These are phyloP conservation scores for Fistularia commersonii DNA, from an alignment of 2,797 vertebrate species.

Conservation along the genomic window DNA sequence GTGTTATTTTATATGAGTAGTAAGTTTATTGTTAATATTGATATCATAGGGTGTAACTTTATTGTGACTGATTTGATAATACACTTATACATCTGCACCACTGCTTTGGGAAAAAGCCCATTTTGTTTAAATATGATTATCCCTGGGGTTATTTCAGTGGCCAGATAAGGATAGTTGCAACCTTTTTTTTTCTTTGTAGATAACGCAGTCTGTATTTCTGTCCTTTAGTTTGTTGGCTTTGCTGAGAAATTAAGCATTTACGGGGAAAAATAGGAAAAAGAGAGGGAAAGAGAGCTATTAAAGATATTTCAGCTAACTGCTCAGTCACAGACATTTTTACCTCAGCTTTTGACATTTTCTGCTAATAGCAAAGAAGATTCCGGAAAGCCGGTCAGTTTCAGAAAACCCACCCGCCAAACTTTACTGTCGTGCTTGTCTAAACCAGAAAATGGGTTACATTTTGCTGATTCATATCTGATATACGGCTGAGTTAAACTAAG, in stretches of 20 bases:
- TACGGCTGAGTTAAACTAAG: conserved; percentile 52
- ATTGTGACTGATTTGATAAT: conserved; percentile 63
- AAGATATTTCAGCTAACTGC: conserved; percentile 50
- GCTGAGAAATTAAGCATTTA: conserved; percentile 52
- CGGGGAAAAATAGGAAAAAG: conserved; percentile 65
- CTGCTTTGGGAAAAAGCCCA: conserved; percentile 59
- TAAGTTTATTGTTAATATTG: conserved; percentile 56
- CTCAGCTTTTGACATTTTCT: conserved; percentile 65
- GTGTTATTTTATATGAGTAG: conserved; percentile 71
- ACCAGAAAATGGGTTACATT: conserved; percentile 28
- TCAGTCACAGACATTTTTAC: conserved; percentile 60
- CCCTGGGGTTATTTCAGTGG: conserved; percentile 34
- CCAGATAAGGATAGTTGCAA: conserved; percentile 48
- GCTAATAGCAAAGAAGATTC: conserved; percentile 56
- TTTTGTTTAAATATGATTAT: conserved; percentile 39
- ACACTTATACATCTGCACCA: conserved; percentile 65
- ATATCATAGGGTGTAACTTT: conserved; percentile 64
- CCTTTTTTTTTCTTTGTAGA: conserved; percentile 41
- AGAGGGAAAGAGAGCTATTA: conserved; percentile 69
- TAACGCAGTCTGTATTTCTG: conserved; percentile 44
- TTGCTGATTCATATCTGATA: conserved; percentile 44
- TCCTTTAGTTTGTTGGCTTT: conserved; percentile 38
- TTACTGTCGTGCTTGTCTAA: neutral
- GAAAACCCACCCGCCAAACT: conserved; percentile 15
- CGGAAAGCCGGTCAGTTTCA: conserved; percentile 27